These are phyloP conservation scores for Linyphia triangularis DNA, from an alignment of 2,888 invertebrate genomes.

Conservation along the genomic window DNA sequence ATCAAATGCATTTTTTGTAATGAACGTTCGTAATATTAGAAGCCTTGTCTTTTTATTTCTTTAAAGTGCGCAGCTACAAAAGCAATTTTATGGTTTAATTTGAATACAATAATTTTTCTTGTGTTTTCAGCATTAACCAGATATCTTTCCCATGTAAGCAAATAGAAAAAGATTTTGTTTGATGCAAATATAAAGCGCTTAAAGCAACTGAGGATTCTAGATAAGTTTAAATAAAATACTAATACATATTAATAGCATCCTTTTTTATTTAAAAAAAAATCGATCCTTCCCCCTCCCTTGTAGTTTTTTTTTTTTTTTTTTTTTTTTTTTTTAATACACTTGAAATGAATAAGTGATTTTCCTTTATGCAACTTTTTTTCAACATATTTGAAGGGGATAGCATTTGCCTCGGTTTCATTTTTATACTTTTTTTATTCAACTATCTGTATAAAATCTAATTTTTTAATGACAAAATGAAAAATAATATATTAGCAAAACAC, in stretches of 20 bases:
- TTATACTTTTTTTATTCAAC: slow-evolving; percentile 61
- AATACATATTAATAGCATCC: slow-evolving; percentile 34
- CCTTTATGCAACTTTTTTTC: slow-evolving; percentile 21
- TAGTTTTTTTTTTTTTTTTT: slow-evolving; percentile 21
- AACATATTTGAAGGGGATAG: slow-evolving; percentile 31
- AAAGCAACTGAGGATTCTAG: background rate
- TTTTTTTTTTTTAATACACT: slow-evolving; percentile 16
- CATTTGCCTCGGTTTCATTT: slow-evolving; percentile 65
- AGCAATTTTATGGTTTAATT: slow-evolving; percentile 3
- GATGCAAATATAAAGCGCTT: background rate
- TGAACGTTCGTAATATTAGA: background rate
- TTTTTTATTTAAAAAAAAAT: slow-evolving; percentile 33
- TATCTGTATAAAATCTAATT: slow-evolving; percentile 74
- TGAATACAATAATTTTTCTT: background rate
- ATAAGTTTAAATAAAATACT: slow-evolving; percentile 45
- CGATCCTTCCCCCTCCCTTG: background rate
- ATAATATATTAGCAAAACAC: slow-evolving; percentile 69
- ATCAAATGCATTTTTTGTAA: too few species aligned
- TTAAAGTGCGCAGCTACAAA: background rate
- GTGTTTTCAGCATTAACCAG: background rate
- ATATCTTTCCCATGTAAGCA: background rate
- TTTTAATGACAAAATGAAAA: slow-evolving; percentile 74
- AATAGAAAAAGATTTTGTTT: background rate
- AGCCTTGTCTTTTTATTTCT: background rate
- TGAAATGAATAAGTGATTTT: slow-evolving; percentile 50